Percentiles rank a stretch among this genome's conserved stretches.
phyloP scores from a whole-genome alignment of 1,140 invertebrate genomes.

The Goniozus legneri region DNA sequence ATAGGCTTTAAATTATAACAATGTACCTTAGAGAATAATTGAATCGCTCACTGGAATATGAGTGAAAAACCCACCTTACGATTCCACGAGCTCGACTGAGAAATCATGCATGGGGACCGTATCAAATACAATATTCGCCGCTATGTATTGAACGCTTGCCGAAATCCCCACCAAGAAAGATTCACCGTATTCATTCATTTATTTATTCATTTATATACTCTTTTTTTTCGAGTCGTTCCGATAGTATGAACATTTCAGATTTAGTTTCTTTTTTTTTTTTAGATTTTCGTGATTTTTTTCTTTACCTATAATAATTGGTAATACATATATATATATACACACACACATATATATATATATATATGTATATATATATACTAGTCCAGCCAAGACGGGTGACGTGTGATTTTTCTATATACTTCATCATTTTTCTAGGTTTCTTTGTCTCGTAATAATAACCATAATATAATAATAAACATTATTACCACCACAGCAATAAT shows the following conservation, averaged over 20 bases:
- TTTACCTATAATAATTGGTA: slow-evolving; percentile 24
- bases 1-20: slow-evolving; percentile 48
- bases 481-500: slow-evolving; percentile 45
- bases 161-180: slow-evolving; percentile 34
- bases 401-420: slow-evolving; percentile 19
- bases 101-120: slow-evolving; percentile 32
- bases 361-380: slow-evolving; percentile 27
- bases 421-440: slow-evolving; percentile 27
- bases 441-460: slow-evolving; percentile 33
- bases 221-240: slow-evolving; percentile 29
- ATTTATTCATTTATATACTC: neutral
- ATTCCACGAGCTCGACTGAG: slow-evolving; percentile 35
- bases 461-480: slow-evolving; percentile 44
- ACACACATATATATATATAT: no score
- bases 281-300: slow-evolving; percentile 14
- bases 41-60: slow-evolving; percentile 41
- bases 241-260: slow-evolving; percentile 34
- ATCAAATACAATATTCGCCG: slow-evolving; percentile 38
- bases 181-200: slow-evolving; percentile 5
- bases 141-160: slow-evolving; percentile 41
- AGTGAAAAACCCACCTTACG: slow-evolving; percentile 33
- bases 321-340: no score
- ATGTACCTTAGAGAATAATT: slow-evolving; percentile 42
- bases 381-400: slow-evolving; percentile 24
- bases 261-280: slow-evolving; percentile 9